Percentiles rank a stretch among this genome's conserved stretches.
phyloP scores from a whole-genome alignment of 1,140 invertebrate genomes.

The Drosophila bipectinata region DNA sequence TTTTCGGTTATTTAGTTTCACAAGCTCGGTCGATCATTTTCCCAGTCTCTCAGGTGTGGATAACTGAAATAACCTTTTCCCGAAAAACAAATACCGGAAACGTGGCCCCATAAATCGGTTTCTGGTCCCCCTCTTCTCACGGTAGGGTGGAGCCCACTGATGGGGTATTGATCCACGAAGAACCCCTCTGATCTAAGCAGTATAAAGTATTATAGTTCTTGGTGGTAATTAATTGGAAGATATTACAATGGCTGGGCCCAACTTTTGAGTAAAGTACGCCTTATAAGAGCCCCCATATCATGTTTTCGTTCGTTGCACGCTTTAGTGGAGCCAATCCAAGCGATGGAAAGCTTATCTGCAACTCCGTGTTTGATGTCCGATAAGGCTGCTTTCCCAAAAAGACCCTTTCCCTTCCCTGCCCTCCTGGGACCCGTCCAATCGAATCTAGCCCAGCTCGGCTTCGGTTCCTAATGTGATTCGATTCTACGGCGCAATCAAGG shows the following conservation, averaged over 20 bases:
- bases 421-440: constrained; percentile 30
- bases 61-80: constrained; percentile 50
- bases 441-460: constrained; percentile 23
- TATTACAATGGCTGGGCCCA: background rate
- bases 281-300: constrained; percentile 70
- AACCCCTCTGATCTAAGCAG: background rate
- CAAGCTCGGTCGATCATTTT: constrained; percentile 27
- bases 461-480: background rate
- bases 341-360: constrained; percentile 63
- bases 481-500: constrained; percentile 68
- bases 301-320: constrained; percentile 58
- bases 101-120: constrained; percentile 70
- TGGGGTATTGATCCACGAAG: background rate
- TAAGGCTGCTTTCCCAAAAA: constrained; percentile 35
- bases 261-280: constrained; percentile 31
- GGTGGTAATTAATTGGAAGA: too few relatives aligned
- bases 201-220: too few relatives aligned
- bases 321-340: constrained; percentile 28
- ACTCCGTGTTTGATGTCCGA: constrained; percentile 53
- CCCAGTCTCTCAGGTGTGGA: background rate
- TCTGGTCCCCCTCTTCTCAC: constrained; percentile 7
- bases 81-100: constrained; percentile 68
- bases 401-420: background rate
- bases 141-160: constrained; percentile 6
- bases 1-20: constrained; percentile 45